These are phyloP conservation scores for Elgaria multicarinata DNA, from an alignment of 2,113 vertebrate species.

Conservation along the genomic window DNA sequence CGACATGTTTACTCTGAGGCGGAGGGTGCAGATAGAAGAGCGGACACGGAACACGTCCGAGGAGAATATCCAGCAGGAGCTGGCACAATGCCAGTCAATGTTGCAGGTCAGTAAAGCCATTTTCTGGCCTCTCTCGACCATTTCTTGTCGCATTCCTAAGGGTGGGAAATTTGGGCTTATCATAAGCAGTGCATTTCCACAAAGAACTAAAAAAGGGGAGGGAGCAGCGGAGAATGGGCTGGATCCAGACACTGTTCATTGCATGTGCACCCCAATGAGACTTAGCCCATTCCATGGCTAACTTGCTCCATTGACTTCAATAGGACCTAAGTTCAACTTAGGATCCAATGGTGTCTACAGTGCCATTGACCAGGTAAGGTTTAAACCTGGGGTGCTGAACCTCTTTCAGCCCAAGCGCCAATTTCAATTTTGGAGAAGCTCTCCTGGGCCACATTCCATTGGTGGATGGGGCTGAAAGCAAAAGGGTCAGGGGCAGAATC, in stretches of 20 bases:
- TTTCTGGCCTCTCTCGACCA: neutral
- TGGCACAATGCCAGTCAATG: slow-evolving; percentile 77
- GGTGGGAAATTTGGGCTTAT: neutral
- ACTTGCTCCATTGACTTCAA: neutral
- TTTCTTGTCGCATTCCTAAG: neutral
- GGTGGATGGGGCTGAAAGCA: too few species aligned
- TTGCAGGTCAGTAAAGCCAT: slow-evolving; percentile 77
- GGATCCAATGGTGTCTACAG: neutral
- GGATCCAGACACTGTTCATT: neutral
- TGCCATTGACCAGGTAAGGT: neutral
- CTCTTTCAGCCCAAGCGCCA: too few species aligned
- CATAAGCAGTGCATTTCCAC: neutral
- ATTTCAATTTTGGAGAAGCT: too few species aligned
- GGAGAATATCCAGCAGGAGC: slow-evolving; percentile 85
- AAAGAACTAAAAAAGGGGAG: neutral
- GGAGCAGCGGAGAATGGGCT: neutral
- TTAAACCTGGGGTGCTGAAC: too few species aligned
- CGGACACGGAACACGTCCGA: slow-evolving; percentile 83
- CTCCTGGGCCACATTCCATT: too few species aligned
- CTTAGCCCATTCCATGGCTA: neutral
- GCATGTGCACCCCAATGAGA: neutral
- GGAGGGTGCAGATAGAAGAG: slow-evolving; percentile 84
- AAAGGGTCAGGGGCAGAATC: too few species aligned
- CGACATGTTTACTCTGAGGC: slow-evolving; percentile 85
- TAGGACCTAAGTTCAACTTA: neutral